phyloP scores from a whole-genome alignment of 2,113 vertebrate genomes.

The Ochotona curzoniae region DNA sequence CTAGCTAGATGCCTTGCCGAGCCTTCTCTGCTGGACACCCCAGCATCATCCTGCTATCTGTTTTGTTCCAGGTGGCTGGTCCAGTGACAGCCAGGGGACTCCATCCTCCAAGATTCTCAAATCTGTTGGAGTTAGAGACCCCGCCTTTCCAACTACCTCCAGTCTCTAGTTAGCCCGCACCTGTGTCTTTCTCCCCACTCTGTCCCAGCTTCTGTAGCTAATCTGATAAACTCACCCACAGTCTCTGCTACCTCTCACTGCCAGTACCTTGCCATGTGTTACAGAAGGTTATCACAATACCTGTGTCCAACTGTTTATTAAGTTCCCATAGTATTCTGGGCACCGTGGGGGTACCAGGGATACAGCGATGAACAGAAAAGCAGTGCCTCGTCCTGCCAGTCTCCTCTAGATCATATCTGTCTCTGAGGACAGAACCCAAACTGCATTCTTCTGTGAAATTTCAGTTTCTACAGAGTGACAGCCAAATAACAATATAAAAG shows the following conservation, averaged over 20 bases:
- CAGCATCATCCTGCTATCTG: background rate
- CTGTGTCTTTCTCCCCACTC: background rate
- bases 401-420: background rate
- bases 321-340: background rate
- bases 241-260: background rate
- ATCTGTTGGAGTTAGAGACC: background rate
- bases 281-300: background rate
- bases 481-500: background rate
- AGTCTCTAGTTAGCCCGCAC: fast-evolving
- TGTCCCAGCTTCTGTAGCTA: background rate
- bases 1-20: background rate
- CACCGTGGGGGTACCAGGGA: background rate
- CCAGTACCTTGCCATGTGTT: background rate
- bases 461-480: background rate
- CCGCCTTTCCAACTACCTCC: background rate
- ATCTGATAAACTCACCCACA: background rate
- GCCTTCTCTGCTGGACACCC: background rate
- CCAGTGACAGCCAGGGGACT: background rate
- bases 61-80: background rate
- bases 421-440: background rate
- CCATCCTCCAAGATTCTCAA: background rate
- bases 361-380: background rate
- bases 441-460: background rate
- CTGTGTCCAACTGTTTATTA: background rate
- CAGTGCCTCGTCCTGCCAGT: background rate